Evolutionary conservation across 2,888 invertebrate genomes (phyloP), one percentile per base, ranked within the genome.

Genomic region (Stegophylla sp.): DNA sequence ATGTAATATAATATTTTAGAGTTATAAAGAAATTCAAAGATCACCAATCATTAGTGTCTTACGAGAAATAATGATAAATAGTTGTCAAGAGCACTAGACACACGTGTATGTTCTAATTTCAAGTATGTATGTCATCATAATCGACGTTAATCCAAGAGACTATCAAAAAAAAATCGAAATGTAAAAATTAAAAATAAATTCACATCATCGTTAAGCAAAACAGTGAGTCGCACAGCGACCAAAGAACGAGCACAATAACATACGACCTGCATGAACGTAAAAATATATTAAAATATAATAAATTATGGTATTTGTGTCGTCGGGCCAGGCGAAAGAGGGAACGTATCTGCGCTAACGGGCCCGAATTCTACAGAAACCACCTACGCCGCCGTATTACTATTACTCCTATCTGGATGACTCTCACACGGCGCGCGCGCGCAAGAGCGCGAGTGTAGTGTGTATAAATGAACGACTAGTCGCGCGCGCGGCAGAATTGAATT

Each of bases 321-420:
- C 23, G 28, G 20, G 67, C 7, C 5, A 17, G 3, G 13, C 26
- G 43, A 66, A 15, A 26, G 26, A 26, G 26, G 64, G 13, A 76
- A 66, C 41, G 64, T 76, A 76, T 66, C 23, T 9, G 53, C 43
- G 64, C 75, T 76, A 64, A 64, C 75, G 53, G 75, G 53, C n/a
- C 51, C 63, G 41, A 51, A 75, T 75, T 63, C 64, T 41, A 66
- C 64, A 76, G 53, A 76, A 75, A 76, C 75, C 75, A 76, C 75
- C 75, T 76, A 76, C 75, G 41, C 75, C 64, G 71, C 53, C 53
- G 53, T 43, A 17, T 10, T 64, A 53, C 51, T 66, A 66, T 53
- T 66, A 76, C 75, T 75, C 64, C 75, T 34, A 45, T 76, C 66
- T 64, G 75, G 75, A 66, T 76, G 75, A 76, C 75, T 76, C 75